These are phyloP conservation scores for Drosophila chauvacae DNA, from an alignment of 1,140 invertebrate genomes.

Conservation along the genomic window DNA sequence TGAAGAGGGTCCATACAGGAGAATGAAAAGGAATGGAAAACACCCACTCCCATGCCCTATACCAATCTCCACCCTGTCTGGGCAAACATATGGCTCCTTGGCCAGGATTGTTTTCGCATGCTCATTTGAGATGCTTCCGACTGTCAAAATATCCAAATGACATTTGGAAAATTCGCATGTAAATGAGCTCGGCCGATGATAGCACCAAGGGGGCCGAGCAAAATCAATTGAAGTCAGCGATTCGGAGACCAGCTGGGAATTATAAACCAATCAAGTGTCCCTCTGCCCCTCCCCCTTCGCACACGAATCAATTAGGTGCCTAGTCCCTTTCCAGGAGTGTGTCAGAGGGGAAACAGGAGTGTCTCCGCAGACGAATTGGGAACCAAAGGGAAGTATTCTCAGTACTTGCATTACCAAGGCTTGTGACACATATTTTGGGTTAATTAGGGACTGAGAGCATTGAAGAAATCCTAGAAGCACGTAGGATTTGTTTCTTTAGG, in stretches of 20 bases:
- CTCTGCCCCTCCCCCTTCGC: neutral
- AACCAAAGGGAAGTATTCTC: neutral
- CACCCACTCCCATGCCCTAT: neutral
- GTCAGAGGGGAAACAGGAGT: neutral
- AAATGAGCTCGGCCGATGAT: constrained; percentile 39
- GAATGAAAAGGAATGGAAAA: constrained; percentile 4
- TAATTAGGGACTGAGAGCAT: neutral
- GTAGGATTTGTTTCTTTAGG: neutral
- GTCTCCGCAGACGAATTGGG: neutral
- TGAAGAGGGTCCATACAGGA: constrained; percentile 6
- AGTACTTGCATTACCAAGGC: neutral
- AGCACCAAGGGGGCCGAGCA: neutral
- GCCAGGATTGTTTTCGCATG: constrained; percentile 29
- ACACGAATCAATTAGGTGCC: constrained; percentile 26
- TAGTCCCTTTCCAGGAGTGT: constrained; percentile 1
- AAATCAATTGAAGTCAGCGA: constrained; percentile 36
- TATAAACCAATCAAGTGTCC: constrained; percentile 21
- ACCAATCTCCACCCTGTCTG: neutral
- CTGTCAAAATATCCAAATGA: constrained; percentile 47
- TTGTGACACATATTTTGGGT: neutral
- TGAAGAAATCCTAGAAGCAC: neutral
- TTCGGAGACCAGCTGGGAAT: constrained; percentile 32
- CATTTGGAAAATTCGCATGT: constrained; percentile 47
- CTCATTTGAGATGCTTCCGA: constrained; percentile 27
- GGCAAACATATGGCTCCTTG: constrained; percentile 34